Evolutionary conservation across 1,140 invertebrate species (phyloP).

Genomic region (Pentalonia nigronervosa): DNA sequence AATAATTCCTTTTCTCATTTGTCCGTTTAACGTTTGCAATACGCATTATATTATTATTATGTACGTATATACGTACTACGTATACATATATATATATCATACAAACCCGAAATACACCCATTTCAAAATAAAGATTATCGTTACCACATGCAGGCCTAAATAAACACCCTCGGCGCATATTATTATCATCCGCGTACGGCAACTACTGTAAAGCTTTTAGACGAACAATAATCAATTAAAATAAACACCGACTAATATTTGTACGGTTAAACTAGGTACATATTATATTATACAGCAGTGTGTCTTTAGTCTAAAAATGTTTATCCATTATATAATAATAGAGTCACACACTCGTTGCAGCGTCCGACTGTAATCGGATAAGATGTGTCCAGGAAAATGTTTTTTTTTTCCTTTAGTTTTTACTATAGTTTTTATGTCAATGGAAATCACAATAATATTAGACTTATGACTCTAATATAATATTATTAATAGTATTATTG

Average conservation of each 20-base stretch:
- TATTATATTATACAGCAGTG: not conserved
- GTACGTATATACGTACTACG: too few species aligned
- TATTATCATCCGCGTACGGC: not conserved
- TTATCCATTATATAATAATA: not conserved
- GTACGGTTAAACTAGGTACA: not conserved
- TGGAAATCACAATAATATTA: not conserved
- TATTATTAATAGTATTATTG: not conserved
- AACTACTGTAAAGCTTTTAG: not conserved
- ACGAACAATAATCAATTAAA: not conserved
- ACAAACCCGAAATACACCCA: not conserved
- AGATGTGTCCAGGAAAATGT: not conserved
- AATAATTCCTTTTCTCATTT: constrained; percentile 19
- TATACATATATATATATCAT: not conserved
- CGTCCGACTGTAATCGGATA: not conserved
- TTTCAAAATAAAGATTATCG: constrained; percentile 28
- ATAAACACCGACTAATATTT: not conserved
- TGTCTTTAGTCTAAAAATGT: not conserved
- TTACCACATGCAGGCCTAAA: not conserved
- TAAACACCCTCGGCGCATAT: not conserved
- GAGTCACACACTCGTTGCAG: not conserved
- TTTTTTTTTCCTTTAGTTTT: too few species aligned
- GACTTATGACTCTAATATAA: not conserved
- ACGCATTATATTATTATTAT: not conserved
- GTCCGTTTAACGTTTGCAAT: constrained; percentile 17
- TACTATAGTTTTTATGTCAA: not conserved